Evolutionary conservation across 2,797 vertebrate genomes (phyloP).

Genomic region (Melanotaenia pygmaea): DNA sequence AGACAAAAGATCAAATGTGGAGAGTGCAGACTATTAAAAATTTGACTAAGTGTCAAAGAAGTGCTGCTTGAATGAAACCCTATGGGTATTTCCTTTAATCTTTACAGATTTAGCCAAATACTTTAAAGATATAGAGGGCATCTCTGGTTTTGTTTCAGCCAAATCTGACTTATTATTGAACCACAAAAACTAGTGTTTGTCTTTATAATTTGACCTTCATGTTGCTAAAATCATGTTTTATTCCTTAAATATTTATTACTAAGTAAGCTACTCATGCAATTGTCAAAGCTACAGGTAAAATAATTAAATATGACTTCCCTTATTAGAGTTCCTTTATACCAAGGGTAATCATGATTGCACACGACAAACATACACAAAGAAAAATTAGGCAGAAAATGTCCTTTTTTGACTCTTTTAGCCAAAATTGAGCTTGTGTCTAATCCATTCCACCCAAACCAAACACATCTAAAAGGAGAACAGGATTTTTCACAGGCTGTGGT

Average conservation of each 20-base stretch:
- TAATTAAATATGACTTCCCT: not conserved
- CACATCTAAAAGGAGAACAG: conserved; percentile 73
- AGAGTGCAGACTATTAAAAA: conserved; percentile 60
- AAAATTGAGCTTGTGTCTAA: conserved; percentile 73
- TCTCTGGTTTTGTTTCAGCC: not conserved
- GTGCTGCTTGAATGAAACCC: conserved; percentile 28
- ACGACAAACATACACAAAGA: conserved; percentile 19
- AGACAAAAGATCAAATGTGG: conserved; percentile 76
- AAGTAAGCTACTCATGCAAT: not conserved
- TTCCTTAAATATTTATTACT: not conserved
- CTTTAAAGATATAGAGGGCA: no score
- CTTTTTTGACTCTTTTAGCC: conserved; percentile 38
- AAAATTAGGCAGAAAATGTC: conserved; percentile 69
- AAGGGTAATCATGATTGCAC: conserved; percentile 17
- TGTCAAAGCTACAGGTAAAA: not conserved
- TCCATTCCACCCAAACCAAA: conserved; percentile 76
- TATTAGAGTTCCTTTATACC: not conserved
- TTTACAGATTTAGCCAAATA: not conserved
- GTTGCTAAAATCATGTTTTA: not conserved
- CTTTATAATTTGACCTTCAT: not conserved
- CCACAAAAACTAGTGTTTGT: fast-evolving
- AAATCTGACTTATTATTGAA: not conserved
- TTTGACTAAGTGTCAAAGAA: conserved; percentile 56
- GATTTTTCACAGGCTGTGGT: conserved; percentile 73
- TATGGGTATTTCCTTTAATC: conserved; percentile 36